Evolutionary conservation across 2,888 invertebrate species (phyloP), one percentile per base, ranked within the genome.

Genomic region (Muschampia plurimacula): DNA sequence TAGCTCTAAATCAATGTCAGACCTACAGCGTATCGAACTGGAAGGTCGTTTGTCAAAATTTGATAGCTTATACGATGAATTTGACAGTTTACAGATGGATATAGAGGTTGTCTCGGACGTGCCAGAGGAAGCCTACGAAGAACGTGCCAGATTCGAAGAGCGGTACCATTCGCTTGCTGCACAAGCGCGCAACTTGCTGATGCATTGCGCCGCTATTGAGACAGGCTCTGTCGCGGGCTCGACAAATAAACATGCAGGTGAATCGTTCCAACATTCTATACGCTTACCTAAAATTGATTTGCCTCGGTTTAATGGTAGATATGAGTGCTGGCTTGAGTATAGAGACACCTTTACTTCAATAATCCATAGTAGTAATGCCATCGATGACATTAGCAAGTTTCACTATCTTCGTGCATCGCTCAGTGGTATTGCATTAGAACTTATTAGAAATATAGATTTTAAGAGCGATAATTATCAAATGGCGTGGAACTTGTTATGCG

Each of bases 261-360:
- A 39, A 39, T 2, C 39, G 39, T 7, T 39, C 7, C 39, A 39
- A 4, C 39, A 64, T 57, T 73, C 66, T 60, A 15, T 69, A 15
- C 52, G 68, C 13, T 67, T 72, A 65, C 76, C 75, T 15, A 76
- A 73, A 39, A 74, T 78, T 59, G 73, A 73, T 65, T 62, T 78
- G 57, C 79, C 77, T 39, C 73, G 57, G 7, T 74, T 78, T 64
- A 63, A 73, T 22, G 75, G 74, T 22, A 10, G 59, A 1, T 72
- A 67, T 64, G 67, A 76, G 39, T 67, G 70, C 57, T 77, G 77
- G 77, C 69, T 79, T 3, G 79, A 77, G 44, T 77, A 59, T 36
- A 65, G 72, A 32, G 75, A 77, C 32, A 77, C 77, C 1, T 76
- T 55, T 62, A 22, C 36, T 1, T 73, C 74, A 3, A 46, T 75